phyloP scores from a whole-genome alignment of 2,797 vertebrate species.

The Coregonus suidteri region DNA sequence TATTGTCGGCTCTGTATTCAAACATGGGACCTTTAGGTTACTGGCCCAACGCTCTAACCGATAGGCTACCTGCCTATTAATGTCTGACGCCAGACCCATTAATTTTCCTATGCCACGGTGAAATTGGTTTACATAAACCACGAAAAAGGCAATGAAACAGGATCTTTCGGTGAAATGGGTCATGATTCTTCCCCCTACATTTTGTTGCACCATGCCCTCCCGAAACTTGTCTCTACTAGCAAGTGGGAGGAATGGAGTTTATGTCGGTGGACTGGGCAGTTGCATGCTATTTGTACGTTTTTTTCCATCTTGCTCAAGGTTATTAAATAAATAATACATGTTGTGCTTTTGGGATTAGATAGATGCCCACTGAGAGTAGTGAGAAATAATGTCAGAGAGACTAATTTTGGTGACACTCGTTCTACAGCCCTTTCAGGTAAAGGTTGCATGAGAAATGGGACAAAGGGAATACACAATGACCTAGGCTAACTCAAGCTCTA shows the following conservation, averaged over 20 bases:
- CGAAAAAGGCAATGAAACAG: constrained; percentile 3
- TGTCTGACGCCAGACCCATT: neutral
- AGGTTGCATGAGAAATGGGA: constrained; percentile 20
- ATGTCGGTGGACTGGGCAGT: too few species aligned
- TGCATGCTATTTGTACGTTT: neutral
- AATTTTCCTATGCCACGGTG: neutral
- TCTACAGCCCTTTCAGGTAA: neutral
- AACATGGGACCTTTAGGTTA: too few species aligned
- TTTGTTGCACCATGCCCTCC: constrained; percentile 6
- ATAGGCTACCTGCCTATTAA: too few species aligned
- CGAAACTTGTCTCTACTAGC: neutral
- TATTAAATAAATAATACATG: neutral
- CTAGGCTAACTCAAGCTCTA: neutral
- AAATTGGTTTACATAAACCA: neutral
- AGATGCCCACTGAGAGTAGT: neutral
- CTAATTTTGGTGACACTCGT: neutral
- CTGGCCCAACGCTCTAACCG: too few species aligned
- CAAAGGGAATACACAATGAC: neutral
- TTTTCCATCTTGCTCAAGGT: neutral
- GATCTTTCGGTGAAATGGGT: constrained; percentile 21
- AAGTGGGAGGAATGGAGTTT: neutral
- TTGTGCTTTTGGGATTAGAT: neutral
- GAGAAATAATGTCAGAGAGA: neutral
- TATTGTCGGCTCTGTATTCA: too few species aligned
- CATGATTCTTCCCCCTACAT: constrained; percentile 15